Conservation (phyloP, 2,113 vertebrate genomes). For the Bothrops jararaca region DNA sequence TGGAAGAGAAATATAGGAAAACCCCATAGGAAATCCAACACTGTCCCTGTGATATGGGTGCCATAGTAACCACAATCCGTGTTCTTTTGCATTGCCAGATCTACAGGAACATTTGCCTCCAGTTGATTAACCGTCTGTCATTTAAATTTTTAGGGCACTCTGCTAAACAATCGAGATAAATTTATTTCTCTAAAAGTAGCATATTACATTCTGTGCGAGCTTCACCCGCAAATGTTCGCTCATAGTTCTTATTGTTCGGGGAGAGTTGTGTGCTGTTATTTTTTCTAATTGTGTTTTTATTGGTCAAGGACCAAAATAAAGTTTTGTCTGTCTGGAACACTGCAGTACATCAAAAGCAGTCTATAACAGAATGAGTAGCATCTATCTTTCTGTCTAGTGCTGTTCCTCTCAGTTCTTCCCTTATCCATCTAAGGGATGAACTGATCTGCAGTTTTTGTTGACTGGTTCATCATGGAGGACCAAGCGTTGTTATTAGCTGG, state of each 20-base stretch:
- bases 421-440: neutral
- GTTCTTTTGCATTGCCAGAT: too few relatives aligned
- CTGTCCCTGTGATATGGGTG: too few relatives aligned
- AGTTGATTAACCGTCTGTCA: too few relatives aligned
- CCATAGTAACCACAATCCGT: too few relatives aligned
- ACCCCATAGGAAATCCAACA: too few relatives aligned
- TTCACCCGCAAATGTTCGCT: neutral
- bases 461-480: constrained; percentile 35
- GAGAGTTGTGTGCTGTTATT: neutral
- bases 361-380: neutral
- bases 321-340: neutral
- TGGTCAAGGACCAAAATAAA: neutral
- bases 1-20: too few relatives aligned
- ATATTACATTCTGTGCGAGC: neutral
- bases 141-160: too few relatives aligned
- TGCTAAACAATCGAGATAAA: neutral
- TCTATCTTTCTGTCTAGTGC: too few relatives aligned
- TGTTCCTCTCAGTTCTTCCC: neutral
- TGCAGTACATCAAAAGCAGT: neutral
- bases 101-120: too few relatives aligned
- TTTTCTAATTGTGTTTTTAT: neutral
- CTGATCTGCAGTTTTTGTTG: constrained; percentile 37
- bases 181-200: neutral
- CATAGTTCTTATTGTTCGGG: neutral
- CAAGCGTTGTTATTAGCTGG: constrained; percentile 42